Percentiles rank a stretch among this genome's conserved stretches.
Evolutionary conservation across 1,140 invertebrate species (phyloP).

Genomic region (Papilio aristodemus): DNA sequence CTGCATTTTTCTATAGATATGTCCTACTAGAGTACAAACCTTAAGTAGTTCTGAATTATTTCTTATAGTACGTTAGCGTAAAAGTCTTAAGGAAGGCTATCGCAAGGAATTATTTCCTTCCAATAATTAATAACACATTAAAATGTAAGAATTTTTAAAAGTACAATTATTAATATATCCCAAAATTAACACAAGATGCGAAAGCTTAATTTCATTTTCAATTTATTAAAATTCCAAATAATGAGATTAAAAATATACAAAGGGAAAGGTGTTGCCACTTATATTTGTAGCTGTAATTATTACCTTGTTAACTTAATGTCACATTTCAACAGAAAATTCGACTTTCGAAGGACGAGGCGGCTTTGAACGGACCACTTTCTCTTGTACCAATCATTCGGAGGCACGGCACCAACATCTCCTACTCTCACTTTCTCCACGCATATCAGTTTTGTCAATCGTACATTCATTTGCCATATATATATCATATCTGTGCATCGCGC

Average conservation of each 20-base stretch:
- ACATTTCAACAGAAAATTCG: slow-evolving; percentile 28
- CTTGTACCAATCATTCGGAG: slow-evolving; percentile 29
- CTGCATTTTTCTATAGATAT: no score
- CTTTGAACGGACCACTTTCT: slow-evolving; percentile 31
- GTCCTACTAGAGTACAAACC: no score
- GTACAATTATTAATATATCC: background rate
- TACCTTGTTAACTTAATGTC: slow-evolving; percentile 16
- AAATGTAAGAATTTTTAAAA: background rate
- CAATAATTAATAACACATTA: no score
- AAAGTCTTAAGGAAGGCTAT: no score
- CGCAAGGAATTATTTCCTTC: no score
- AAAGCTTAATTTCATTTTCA: background rate
- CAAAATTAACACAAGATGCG: background rate
- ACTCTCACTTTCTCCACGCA: slow-evolving; percentile 26
- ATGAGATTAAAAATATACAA: slow-evolving; percentile 14
- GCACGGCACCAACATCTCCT: slow-evolving; percentile 15
- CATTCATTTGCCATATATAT: slow-evolving; percentile 24
- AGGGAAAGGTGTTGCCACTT: background rate
- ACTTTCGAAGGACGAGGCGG: slow-evolving; percentile 31
- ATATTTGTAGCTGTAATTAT: slow-evolving; percentile 12
- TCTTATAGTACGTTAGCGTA: no score
- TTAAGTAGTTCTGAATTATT: no score
- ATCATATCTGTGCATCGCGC: background rate
- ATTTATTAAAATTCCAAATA: background rate
- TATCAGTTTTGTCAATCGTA: slow-evolving; percentile 29